Evolutionary conservation across 2,113 vertebrate genomes (phyloP).

Genomic region (Ptilorrhoa leucosticta): DNA sequence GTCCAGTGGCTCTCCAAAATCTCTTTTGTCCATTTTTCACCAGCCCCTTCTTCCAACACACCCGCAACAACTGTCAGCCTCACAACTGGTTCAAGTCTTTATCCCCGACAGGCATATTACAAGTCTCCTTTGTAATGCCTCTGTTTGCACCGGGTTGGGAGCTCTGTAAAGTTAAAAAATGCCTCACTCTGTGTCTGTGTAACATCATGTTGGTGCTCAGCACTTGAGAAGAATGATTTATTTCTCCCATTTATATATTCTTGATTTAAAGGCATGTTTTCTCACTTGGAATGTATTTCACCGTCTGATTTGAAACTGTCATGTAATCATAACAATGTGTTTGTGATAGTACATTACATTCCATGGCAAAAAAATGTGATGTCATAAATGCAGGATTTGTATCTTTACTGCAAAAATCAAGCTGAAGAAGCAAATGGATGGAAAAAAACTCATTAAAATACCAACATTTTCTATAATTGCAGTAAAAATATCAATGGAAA

Average conservation of each 20-base stretch:
- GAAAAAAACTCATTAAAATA: slow-evolving; percentile 14
- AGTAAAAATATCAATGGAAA: slow-evolving; percentile 26
- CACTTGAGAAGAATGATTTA: not conserved
- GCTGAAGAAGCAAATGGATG: not conserved
- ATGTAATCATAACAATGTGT: not conserved
- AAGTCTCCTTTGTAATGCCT: not conserved
- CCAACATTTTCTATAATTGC: slow-evolving; percentile 9
- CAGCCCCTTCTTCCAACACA: not conserved
- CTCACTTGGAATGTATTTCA: not conserved
- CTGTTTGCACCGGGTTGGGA: not conserved
- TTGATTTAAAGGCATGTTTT: not conserved
- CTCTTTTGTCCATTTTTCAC: not conserved
- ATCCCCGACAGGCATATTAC: not conserved
- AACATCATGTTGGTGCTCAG: not conserved
- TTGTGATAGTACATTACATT: slow-evolving; percentile 26
- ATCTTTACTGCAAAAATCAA: slow-evolving; percentile 36
- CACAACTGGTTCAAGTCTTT: not conserved
- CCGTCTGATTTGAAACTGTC: not conserved
- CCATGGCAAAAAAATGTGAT: slow-evolving; percentile 48
- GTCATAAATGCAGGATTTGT: slow-evolving; percentile 24
- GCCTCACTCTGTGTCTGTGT: not conserved
- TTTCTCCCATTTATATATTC: not conserved
- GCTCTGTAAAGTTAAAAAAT: not conserved
- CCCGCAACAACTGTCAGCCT: not conserved
- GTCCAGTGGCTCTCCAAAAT: not conserved